Conservation (phyloP, 2,797 vertebrate genomes). For the Psittacula derbiana region DNA sequence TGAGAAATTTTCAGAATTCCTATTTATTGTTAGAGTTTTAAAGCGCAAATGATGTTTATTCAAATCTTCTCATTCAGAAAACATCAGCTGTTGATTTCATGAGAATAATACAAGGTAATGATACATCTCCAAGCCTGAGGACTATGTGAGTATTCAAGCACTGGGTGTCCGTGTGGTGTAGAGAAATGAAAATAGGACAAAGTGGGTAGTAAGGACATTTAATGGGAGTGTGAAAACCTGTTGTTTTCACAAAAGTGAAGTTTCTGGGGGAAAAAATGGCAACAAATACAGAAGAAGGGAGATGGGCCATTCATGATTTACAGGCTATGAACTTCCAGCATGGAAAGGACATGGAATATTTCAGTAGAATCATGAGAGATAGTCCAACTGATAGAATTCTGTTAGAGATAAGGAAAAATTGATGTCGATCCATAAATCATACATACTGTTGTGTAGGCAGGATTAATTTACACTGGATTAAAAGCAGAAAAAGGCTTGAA, state of each 20-base stretch:
- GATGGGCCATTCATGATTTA: background rate
- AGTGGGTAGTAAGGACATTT: background rate
- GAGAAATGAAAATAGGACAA: background rate
- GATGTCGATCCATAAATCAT: background rate
- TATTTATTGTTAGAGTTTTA: background rate
- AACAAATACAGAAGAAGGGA: background rate
- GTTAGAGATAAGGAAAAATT: background rate
- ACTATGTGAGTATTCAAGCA: background rate
- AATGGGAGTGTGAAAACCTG: background rate
- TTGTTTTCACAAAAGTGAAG: background rate
- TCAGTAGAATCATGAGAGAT: background rate
- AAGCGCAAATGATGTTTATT: background rate
- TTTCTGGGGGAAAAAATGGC: accelerated
- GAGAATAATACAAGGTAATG: background rate
- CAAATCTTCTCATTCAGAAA: background rate
- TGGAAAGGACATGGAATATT: background rate
- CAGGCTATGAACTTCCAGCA: background rate
- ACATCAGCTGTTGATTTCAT: accelerated
- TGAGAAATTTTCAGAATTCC: background rate
- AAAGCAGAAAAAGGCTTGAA: background rate
- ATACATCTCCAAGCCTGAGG: background rate
- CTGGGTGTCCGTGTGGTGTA: background rate
- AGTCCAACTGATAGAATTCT: background rate
- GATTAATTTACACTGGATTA: background rate
- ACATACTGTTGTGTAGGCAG: background rate